Evolutionary conservation across 2,113 vertebrate genomes (phyloP).

Genomic region (Rhinichthys klamathensis): DNA sequence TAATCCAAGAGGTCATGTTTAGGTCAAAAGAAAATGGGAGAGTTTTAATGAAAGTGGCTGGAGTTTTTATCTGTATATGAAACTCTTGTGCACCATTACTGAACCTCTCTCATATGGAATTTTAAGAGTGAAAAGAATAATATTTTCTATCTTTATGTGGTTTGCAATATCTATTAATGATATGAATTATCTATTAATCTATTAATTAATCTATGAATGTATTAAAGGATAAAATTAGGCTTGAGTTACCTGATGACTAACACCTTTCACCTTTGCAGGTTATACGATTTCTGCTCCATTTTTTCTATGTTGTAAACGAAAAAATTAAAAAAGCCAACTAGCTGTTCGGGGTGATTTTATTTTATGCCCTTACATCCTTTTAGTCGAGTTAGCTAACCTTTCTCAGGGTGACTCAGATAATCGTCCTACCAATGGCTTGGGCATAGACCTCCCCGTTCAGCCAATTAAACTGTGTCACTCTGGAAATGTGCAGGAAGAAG

Average conservation of each 20-base stretch:
- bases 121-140: background rate
- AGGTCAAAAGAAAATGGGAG: slow-evolving; percentile 9
- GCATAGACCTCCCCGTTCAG: slow-evolving; percentile 70
- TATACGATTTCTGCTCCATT: background rate
- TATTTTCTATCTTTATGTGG: background rate
- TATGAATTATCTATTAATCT: no score
- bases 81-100: background rate
- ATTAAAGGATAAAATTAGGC: background rate
- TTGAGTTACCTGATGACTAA: background rate
- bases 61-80: background rate
- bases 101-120: background rate
- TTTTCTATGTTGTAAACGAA: background rate
- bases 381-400: slow-evolving; percentile 73
- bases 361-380: slow-evolving; percentile 42
- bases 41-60: background rate
- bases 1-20: slow-evolving; percentile 1
- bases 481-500: slow-evolving; percentile 54
- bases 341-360: slow-evolving; percentile 50
- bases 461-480: slow-evolving; percentile 76
- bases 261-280: background rate
- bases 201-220: background rate
- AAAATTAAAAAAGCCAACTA: slow-evolving; percentile 37
- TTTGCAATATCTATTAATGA: background rate
- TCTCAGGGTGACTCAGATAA: slow-evolving; percentile 60
- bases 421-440: slow-evolving; percentile 43